These are phyloP conservation scores for Petrocephalus microphthalmus DNA, from an alignment of 2,113 vertebrate species.

Conservation along the genomic window DNA sequence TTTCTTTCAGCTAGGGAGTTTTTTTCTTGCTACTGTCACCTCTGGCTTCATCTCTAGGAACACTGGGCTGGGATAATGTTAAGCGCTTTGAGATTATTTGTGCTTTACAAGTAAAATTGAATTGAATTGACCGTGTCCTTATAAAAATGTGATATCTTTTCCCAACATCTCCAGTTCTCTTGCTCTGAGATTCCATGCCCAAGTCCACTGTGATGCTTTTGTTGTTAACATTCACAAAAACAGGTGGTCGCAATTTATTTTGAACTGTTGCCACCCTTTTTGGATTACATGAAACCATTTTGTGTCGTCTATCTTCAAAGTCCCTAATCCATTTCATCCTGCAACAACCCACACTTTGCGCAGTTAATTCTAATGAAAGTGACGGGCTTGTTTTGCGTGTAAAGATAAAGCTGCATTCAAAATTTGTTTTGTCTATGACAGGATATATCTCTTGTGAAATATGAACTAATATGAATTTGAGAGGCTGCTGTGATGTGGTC, in stretches of 20 bases:
- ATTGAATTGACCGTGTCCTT: neutral
- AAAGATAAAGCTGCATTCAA: neutral
- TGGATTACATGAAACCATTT: neutral
- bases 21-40: neutral
- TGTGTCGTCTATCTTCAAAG: neutral
- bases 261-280: neutral
- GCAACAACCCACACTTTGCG: neutral
- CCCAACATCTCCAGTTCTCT: neutral
- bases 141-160: neutral
- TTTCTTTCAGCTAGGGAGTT: neutral
- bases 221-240: neutral
- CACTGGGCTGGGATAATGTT: neutral
- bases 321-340: neutral
- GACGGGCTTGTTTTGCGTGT: neutral
- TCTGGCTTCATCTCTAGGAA: neutral
- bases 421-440: neutral
- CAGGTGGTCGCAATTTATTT: neutral
- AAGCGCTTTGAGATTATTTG: neutral
- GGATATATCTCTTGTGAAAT: neutral
- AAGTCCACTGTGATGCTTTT: slow-evolving; percentile 8
- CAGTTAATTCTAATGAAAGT: neutral
- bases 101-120: neutral
- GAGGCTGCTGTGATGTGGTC: neutral
- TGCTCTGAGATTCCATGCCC: neutral
- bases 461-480: neutral